A percentile compares a stretch with the other conserved stretches of the same genome.
phyloP scores from a whole-genome alignment of 2,888 invertebrate species.

The Perdita meconis region DNA sequence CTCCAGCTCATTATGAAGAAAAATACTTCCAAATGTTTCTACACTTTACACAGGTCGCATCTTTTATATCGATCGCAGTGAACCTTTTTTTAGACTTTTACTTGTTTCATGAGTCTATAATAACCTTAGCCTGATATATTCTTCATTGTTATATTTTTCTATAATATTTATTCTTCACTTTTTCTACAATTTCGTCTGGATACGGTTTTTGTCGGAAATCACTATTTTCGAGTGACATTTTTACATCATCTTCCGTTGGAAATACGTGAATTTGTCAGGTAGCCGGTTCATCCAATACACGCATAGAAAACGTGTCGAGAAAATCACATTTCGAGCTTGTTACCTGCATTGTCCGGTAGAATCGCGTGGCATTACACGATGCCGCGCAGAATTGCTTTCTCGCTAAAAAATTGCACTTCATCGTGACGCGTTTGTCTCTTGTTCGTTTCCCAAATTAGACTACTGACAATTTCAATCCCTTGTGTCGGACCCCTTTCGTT shows the following conservation, averaged over 20 bases:
- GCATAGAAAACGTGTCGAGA: constrained; percentile 18
- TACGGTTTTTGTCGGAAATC: too few species aligned
- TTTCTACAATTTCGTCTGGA: too few species aligned
- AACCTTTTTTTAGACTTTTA: too few species aligned
- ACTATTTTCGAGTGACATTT: background rate
- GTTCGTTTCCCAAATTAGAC: constrained; percentile 17
- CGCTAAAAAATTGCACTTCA: constrained; percentile 40
- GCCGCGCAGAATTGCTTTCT: constrained; percentile 27
- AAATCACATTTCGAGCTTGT: constrained; percentile 45
- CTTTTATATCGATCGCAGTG: too few species aligned
- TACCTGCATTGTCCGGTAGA: constrained; percentile 35
- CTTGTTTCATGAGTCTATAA: too few species aligned
- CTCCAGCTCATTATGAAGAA: too few species aligned
- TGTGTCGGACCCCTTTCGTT: constrained; percentile 5
- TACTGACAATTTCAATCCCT: constrained; percentile 20
- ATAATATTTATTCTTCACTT: too few species aligned
- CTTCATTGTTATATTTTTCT: too few species aligned
- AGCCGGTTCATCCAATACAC: background rate
- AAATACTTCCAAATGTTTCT: too few species aligned
- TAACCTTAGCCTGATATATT: too few species aligned
- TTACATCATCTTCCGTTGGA: constrained; percentile 14
- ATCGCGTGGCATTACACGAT: constrained; percentile 29
- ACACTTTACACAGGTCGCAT: too few species aligned
- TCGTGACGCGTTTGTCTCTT: constrained; percentile 24
- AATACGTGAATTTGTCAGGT: background rate